Evolutionary conservation across 2,113 vertebrate species (phyloP), one percentile per base, ranked within the genome.

Genomic region (Eublepharis macularius): DNA sequence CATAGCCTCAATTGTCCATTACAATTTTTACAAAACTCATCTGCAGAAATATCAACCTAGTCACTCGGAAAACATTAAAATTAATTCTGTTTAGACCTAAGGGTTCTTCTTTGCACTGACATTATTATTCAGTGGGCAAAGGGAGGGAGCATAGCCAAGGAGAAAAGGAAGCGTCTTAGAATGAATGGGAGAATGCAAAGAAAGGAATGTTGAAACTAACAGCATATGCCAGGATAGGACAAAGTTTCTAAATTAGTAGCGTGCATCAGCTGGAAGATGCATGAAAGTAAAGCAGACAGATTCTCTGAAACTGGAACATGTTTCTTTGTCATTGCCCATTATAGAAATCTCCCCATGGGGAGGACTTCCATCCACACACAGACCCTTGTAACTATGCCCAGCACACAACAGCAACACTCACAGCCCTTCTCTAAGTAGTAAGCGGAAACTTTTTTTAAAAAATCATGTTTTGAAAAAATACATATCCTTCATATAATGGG

Each of bases 11-110:
- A 32, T 82, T 57, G 51, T 74, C 43, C 68, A 76, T 34, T 47
- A 7, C 45, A 68, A 54, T 54, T 45, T 78, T 68, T 63, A 85
- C n/a, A 75, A 49, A 70, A 63, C 69, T 88, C 82, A 77, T 63
- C 41, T 51, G 39, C 7, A 65, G 47, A 85, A 57, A 13, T 7
- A 77, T 0, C 2, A 36, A 68, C 32, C 9, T 78, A 88, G 0
- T 0, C 41, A 29, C 21, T 84, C 54, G 32, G 75, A 88, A 83
- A 73, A 32, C 2, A 80, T 41, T 70, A 16, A 83, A 89, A 78
- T 79, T 74, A 63, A 78, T 83, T 80, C 65, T 80, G 69, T 70
- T 41, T 87, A 45, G 81, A 80, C 43, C 74, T 69, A 65, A 77
- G 74, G 74, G 74, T 68, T 49, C 60, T 49, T 83, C 73, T 29